A percentile compares a stretch with the other conserved stretches of the same genome.
These are phyloP conservation scores for Gymnopithys bicolor DNA, from an alignment of 2,797 vertebrate species.

Conservation along the genomic window DNA sequence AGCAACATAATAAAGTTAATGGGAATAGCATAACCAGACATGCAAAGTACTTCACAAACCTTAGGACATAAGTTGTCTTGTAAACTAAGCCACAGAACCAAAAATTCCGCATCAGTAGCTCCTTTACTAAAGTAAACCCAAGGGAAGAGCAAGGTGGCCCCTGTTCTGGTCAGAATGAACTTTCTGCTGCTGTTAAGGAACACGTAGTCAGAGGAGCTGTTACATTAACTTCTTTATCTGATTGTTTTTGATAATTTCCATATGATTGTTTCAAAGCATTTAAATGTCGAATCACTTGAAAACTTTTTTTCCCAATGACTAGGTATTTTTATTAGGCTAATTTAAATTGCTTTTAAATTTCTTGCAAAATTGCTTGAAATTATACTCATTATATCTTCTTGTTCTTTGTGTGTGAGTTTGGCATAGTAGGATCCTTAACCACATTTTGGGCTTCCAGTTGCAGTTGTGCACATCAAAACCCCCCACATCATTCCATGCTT, in stretches of 20 bases:
- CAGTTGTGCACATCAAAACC: background rate
- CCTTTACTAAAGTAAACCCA: background rate
- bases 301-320: background rate
- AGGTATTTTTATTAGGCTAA: background rate
- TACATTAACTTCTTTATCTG: background rate
- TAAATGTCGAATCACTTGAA: background rate
- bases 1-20: slow-evolving; percentile 45
- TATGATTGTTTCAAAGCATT: background rate
- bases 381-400: background rate
- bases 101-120: background rate
- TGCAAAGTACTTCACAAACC: background rate
- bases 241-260: background rate
- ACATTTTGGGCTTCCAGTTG: background rate
- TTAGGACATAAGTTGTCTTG: background rate
- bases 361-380: background rate
- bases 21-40: background rate
- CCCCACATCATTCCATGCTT: background rate
- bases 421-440: background rate
- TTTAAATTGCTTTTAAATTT: background rate
- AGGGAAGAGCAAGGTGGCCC: background rate
- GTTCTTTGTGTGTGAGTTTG: background rate
- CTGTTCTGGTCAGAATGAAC: background rate
- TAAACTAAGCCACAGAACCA: background rate
- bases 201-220: background rate
- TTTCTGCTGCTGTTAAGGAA: background rate